Conservation (phyloP, 2,113 vertebrate species). For the Pelecanus crispus region DNA sequence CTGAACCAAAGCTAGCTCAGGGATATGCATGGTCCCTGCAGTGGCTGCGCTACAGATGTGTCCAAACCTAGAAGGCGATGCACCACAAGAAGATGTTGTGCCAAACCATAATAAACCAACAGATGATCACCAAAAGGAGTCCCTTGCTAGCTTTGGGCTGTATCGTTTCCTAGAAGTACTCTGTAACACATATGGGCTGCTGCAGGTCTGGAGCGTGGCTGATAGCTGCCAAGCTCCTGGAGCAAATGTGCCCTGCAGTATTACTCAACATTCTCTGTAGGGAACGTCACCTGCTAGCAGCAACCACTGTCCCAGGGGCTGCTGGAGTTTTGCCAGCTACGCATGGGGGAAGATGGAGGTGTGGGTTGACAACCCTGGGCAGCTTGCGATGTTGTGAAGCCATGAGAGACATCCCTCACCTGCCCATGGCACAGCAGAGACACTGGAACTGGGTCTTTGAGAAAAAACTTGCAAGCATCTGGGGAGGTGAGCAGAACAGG, state of each 20-base stretch:
- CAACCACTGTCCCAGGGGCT: background rate
- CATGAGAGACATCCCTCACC: background rate
- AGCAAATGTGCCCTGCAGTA: background rate
- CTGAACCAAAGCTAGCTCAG: background rate
- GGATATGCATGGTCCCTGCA: background rate
- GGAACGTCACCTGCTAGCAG: background rate
- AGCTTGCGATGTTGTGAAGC: too few species aligned
- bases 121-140: background rate
- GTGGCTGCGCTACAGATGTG: background rate
- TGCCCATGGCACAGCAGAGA: background rate
- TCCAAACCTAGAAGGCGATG: background rate
- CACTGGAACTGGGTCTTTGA: background rate
- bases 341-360: fast-evolving
- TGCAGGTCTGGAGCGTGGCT: background rate
- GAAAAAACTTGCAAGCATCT: background rate
- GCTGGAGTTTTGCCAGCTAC: background rate
- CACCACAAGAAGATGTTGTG: fast-evolving
- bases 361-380: background rate
- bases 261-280: background rate
- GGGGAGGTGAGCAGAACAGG: background rate
- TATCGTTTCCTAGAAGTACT: background rate
- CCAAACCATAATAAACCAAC: background rate
- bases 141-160: background rate
- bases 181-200: background rate
- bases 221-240: background rate